A percentile compares a stretch with the other conserved stretches of the same genome.
Evolutionary conservation across 2,888 invertebrate genomes (phyloP).

Genomic region (Ptilodon capucinus): DNA sequence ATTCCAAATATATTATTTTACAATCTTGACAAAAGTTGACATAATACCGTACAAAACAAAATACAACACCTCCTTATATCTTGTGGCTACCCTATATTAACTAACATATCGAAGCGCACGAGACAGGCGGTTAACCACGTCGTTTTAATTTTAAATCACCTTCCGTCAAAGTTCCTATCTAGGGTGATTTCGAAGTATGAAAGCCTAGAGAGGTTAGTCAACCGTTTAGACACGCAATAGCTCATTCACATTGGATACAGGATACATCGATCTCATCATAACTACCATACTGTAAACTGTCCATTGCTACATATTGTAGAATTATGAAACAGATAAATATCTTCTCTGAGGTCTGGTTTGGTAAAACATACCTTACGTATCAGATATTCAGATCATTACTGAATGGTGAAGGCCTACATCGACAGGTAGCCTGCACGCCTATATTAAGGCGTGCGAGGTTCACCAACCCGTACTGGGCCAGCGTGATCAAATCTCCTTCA

Average conservation of each 20-base stretch:
- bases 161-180: not conserved
- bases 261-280: conserved; percentile 29
- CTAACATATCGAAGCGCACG: not conserved
- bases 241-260: conserved; percentile 2
- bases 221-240: not conserved
- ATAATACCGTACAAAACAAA: too few species aligned
- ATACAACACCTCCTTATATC: too few species aligned
- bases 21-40: too few species aligned
- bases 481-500: too few species aligned
- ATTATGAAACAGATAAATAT: conserved; percentile 16
- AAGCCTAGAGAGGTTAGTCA: not conserved
- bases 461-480: too few species aligned
- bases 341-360: too few species aligned
- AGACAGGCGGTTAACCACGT: not conserved
- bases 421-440: too few species aligned
- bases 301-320: conserved; percentile 18
- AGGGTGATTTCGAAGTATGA: not conserved
- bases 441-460: too few species aligned
- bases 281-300: conserved; percentile 23
- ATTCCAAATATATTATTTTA: too few species aligned
- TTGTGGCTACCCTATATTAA: not conserved
- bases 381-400: too few species aligned
- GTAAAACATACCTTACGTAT: too few species aligned
- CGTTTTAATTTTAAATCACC: not conserved
- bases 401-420: too few species aligned